Base-by-base conservation (phyloP, 1,140 invertebrate genomes). In the Planococcus citri region DNA sequence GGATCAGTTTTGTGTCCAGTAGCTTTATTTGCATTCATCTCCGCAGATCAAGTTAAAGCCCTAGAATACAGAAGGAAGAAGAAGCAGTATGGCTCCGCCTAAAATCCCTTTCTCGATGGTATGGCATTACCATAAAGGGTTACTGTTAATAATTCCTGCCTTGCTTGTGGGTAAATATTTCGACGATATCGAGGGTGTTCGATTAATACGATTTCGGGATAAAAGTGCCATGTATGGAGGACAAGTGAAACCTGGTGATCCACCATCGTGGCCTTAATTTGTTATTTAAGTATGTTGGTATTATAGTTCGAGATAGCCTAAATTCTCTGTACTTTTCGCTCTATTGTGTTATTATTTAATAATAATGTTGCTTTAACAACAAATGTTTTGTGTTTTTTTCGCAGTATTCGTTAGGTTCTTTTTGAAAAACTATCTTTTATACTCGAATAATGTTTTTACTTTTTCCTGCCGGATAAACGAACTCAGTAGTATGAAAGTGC, bases 151-250 rank as follows among this genome's bases (percentile, higher is more conserved):
- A 51, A 6, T 51, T 6, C 85, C 1, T 38, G 84, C 83, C 0
- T 84, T 78, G 74, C 0, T 72, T 89, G n/a, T n/a, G 72, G 89
- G 89, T 0, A 79, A 78, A 71, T 86, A 77, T 72, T 71, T 91
- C 21, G 88, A 91, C 75, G 76, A 78, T 3, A 79, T 83, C 71
- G 88, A 91, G 79, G 85, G 84, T 10, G 77, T 84, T 41, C 83
- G 88, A 51, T 84, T 90, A 83, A 82, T 82, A 0, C 77, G 77
- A 33, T 92, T 87, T 76, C 82, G 89, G 71, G 90, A 92, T 75
- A 91, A 88, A 77, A 89, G 87, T 75, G 83, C 83, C 25, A 77
- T 92, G 4, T 92, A 85, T 77, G 88, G 87, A 17, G 81, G 85
- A 70, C 78, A 77, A 64, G 77, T 85, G 0, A 83, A 83, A 73